A percentile compares a stretch with the other conserved stretches of the same genome.
Conservation (phyloP, 2,888 invertebrate genomes). For the Aspidiotus rigidus region DNA sequence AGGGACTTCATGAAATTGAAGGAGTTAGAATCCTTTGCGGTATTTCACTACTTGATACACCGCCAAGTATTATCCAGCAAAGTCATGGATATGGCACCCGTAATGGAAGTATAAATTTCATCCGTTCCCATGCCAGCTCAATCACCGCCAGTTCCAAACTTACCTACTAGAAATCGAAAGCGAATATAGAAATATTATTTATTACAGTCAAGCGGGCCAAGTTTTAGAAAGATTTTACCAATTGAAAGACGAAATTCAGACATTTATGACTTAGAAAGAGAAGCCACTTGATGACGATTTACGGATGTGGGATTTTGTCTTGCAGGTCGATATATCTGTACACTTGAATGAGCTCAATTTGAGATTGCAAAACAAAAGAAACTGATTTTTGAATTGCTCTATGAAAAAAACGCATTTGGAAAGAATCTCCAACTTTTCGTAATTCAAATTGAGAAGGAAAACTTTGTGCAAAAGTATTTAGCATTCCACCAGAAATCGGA, state of each 20-base stretch:
- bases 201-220: constrained; percentile 27
- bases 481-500: too few species aligned
- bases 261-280: constrained; percentile 36
- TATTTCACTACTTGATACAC: constrained; percentile 18
- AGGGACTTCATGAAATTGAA: neutral
- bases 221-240: constrained; percentile 37
- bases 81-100: constrained; percentile 10
- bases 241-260: constrained; percentile 35
- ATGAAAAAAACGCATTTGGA: constrained; percentile 15
- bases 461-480: constrained; percentile 22
- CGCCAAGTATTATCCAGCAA: constrained; percentile 10
- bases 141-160: constrained; percentile 27
- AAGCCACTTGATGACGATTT: constrained; percentile 27
- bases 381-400: constrained; percentile 12
- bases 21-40: neutral
- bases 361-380: constrained; percentile 18
- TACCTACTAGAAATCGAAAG: constrained; percentile 27
- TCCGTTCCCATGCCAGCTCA: constrained; percentile 25
- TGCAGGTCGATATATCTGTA: constrained; percentile 13
- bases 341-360: constrained; percentile 24
- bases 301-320: constrained; percentile 17
- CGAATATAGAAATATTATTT: constrained; percentile 20
- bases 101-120: constrained; percentile 30
- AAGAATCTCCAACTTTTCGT: constrained; percentile 16
- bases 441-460: constrained; percentile 16